These are phyloP conservation scores for Pogoniulus pusillus DNA, from an alignment of 2,797 vertebrate species.

Conservation along the genomic window DNA sequence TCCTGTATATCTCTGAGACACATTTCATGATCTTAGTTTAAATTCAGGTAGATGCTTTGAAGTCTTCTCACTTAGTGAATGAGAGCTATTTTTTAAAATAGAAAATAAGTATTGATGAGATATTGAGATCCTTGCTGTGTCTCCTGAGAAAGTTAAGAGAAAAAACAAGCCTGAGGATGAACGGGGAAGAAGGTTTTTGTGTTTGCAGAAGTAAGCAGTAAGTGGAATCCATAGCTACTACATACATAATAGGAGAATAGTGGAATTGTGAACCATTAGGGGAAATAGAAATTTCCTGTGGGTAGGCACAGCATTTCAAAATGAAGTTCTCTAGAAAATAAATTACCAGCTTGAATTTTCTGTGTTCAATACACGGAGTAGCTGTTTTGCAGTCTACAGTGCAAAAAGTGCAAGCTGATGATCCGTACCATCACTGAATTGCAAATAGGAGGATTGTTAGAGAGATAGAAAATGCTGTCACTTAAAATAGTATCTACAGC, in stretches of 20 bases:
- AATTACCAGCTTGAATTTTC: slow-evolving; percentile 50
- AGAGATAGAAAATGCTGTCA: slow-evolving; percentile 33
- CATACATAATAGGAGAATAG: background rate
- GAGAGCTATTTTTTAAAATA: background rate
- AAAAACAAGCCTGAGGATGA: background rate
- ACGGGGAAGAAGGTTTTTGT: background rate
- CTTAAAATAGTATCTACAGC: slow-evolving; percentile 32
- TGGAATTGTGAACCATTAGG: slow-evolving; percentile 17
- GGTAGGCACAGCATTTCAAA: slow-evolving; percentile 34
- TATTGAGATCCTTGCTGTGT: background rate
- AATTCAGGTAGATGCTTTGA: background rate
- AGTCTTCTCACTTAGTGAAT: background rate
- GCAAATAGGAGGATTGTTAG: slow-evolving; percentile 51
- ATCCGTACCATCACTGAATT: slow-evolving; percentile 40
- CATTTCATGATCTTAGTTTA: background rate
- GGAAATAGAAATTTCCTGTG: slow-evolving; percentile 46
- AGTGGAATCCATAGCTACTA: background rate
- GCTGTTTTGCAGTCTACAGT: slow-evolving; percentile 56
- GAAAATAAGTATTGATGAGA: background rate
- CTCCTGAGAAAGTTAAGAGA: background rate
- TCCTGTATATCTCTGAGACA: background rate
- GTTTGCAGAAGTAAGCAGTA: background rate
- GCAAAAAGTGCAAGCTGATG: slow-evolving; percentile 69
- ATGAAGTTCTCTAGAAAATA: slow-evolving; percentile 39
- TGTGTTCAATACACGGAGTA: slow-evolving; percentile 43